These are phyloP conservation scores for Ranitomeya imitator DNA, from an alignment of 2,113 vertebrate genomes.

Conservation along the genomic window DNA sequence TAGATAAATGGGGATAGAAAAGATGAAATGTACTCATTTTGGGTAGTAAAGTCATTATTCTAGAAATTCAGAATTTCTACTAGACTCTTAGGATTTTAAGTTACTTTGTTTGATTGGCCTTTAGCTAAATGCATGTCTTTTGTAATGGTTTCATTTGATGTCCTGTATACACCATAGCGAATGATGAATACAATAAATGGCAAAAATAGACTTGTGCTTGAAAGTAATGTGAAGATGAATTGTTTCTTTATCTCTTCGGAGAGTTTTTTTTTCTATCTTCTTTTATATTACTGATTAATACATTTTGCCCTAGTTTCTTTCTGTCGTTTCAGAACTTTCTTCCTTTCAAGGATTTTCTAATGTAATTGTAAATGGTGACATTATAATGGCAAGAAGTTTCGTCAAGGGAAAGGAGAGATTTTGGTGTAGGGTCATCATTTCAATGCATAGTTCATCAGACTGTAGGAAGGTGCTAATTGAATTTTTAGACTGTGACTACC, in stretches of 20 bases:
- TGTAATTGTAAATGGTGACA: neutral
- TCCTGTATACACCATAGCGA: conserved; percentile 5
- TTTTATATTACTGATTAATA: conserved; percentile 1
- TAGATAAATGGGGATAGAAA: conserved; percentile 26
- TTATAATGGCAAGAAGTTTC: neutral
- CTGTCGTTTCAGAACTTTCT: neutral
- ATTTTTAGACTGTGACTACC: neutral
- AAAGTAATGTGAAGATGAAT: conserved; percentile 15
- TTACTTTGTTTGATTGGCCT: conserved; percentile 31
- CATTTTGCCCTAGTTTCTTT: neutral
- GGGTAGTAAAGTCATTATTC: conserved; percentile 9
- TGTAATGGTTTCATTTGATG: conserved; percentile 19
- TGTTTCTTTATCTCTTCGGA: conserved; percentile 8
- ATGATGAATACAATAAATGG: neutral
- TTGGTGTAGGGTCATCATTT: neutral
- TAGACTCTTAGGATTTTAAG: conserved; percentile 30
- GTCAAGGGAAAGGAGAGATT: neutral
- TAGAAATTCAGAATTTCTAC: conserved; percentile 23
- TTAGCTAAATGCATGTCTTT: conserved; percentile 29
- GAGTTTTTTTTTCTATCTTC: neutral
- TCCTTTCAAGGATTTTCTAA: neutral
- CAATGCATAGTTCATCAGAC: neutral
- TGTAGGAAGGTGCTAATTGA: conserved; percentile 13
- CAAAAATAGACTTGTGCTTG: neutral
- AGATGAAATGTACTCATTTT: conserved; percentile 43